phyloP scores from a whole-genome alignment of 2,113 vertebrate genomes.

The Poeciliopsis prolifica region DNA sequence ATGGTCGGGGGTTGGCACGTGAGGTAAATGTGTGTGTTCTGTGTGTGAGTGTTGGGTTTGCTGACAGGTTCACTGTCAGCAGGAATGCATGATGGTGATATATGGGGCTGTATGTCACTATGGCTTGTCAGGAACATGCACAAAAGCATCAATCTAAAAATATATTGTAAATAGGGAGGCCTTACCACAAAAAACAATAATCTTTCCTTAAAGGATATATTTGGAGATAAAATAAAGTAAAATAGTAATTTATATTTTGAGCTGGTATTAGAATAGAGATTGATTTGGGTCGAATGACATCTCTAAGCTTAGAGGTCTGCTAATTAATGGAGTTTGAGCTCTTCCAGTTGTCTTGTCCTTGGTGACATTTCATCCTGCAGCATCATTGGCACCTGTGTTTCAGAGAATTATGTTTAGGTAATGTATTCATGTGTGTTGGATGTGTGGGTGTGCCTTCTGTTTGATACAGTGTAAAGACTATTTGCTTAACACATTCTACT shows the following conservation, averaged over 20 bases:
- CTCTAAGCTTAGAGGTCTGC: constrained; percentile 51
- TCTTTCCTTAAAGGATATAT: neutral
- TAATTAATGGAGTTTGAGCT: constrained; percentile 54
- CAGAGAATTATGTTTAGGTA: constrained; percentile 39
- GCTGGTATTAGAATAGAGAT: neutral
- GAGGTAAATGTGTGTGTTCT: constrained; percentile 1
- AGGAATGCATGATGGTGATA: constrained; percentile 60
- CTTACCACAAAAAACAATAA: constrained; percentile 2
- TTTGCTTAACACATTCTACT: no score
- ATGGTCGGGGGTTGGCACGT: constrained; percentile 36
- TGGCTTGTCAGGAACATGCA: constrained; percentile 27
- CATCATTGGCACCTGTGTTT: constrained; percentile 37
- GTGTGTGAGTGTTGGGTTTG: constrained; percentile 24
- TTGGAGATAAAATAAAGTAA: neutral
- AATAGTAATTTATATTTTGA: constrained; percentile 19
- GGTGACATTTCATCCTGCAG: constrained; percentile 44
- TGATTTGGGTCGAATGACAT: neutral
- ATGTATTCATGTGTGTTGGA: constrained; percentile 5
- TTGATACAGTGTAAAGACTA: no score
- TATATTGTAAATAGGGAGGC: neutral
- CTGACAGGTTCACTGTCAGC: constrained; percentile 69
- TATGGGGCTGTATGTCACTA: constrained; percentile 58
- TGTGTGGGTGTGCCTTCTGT: neutral
- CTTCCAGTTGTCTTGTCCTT: constrained; percentile 37
- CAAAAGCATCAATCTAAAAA: constrained; percentile 15